These are phyloP conservation scores for Actinemys pallida DNA, from an alignment of 2,113 vertebrate genomes.

Conservation along the genomic window DNA sequence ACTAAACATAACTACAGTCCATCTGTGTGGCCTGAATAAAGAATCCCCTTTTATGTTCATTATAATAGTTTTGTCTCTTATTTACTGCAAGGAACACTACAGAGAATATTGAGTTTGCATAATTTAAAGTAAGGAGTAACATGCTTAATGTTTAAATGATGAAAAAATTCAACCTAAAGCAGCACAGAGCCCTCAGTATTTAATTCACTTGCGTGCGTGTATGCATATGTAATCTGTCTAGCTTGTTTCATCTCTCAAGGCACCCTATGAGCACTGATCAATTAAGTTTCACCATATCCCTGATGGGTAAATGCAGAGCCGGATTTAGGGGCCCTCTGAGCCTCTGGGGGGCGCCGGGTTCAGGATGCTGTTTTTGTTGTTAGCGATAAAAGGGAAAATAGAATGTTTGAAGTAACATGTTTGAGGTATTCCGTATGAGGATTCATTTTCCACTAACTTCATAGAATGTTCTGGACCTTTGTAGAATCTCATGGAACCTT, in stretches of 20 bases:
- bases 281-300: not conserved
- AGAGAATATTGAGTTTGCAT: not conserved
- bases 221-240: not conserved
- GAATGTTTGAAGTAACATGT: too few relatives aligned
- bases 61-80: not conserved
- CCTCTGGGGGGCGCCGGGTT: too few relatives aligned
- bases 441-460: too few relatives aligned
- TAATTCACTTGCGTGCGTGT: not conserved
- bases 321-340: too few relatives aligned
- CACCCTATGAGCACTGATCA: not conserved
- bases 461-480: too few relatives aligned
- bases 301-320: not conserved
- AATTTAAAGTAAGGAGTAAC: not conserved
- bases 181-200: not conserved
- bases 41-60: not conserved
- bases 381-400: too few relatives aligned
- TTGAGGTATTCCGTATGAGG: too few relatives aligned
- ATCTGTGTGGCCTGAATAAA: not conserved
- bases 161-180: not conserved
- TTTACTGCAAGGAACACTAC: not conserved
- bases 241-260: not conserved
- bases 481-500: too few relatives aligned
- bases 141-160: not conserved
- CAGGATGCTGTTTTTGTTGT: too few relatives aligned
- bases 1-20: accelerated